phyloP scores from a whole-genome alignment of 23 tunicate species.

The Pegea sp. region DNA sequence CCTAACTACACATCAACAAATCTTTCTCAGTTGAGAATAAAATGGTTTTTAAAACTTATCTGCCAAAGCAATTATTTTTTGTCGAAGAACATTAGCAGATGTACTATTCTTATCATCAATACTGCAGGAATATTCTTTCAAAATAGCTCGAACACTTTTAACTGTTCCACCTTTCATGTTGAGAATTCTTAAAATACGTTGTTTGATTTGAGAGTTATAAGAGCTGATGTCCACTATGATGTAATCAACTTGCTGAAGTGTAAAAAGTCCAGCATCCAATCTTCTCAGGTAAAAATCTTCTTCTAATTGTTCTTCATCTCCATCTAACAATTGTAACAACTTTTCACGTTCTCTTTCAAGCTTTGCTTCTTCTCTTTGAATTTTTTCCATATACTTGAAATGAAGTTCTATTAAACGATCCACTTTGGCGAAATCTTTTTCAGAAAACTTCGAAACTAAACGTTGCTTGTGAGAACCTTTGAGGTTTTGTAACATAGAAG shows the following conservation, averaged over 20 bases:
- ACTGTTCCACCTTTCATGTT: constrained; percentile 45
- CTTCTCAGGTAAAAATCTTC: constrained; percentile 55
- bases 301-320: constrained; percentile 59
- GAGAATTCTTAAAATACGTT: constrained; percentile 44
- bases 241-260: constrained; percentile 82
- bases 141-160: constrained; percentile 32
- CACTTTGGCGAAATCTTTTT: constrained; percentile 65
- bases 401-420: constrained; percentile 86
- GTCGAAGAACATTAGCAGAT: constrained; percentile 17
- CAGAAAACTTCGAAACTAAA: constrained; percentile 55
- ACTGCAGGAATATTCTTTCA: constrained; percentile 57
- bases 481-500: constrained; percentile 69
- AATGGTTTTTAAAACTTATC: constrained; percentile 82
- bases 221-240: constrained; percentile 83
- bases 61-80: constrained; percentile 49
- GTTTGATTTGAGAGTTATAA: constrained; percentile 30
- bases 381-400: constrained; percentile 53
- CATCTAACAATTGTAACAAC: constrained; percentile 20
- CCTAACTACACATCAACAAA: too few relatives aligned
- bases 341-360: constrained; percentile 39
- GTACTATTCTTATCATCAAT: constrained; percentile 29
- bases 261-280: constrained; percentile 71
- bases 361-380: constrained; percentile 47
- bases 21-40: too few relatives aligned
- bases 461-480: constrained; percentile 61